Percentiles rank a stretch among this genome's conserved stretches.
Evolutionary conservation across 2,113 vertebrate genomes (phyloP).

Genomic region (Bubo bubo): DNA sequence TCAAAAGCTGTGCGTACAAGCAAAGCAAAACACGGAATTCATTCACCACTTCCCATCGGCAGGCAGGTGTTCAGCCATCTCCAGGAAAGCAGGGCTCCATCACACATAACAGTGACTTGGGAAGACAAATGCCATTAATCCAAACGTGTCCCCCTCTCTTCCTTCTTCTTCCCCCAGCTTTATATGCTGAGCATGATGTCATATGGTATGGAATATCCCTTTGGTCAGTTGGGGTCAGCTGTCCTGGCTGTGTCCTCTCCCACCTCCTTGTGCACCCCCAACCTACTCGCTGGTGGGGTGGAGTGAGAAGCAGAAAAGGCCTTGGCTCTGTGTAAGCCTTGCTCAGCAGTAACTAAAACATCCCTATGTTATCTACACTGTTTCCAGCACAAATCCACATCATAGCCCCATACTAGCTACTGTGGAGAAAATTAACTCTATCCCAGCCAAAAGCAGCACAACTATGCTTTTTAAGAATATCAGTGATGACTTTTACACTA

Average conservation of each 20-base stretch:
- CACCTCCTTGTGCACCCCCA: background rate
- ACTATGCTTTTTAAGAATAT: background rate
- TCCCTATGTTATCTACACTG: background rate
- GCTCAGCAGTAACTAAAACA: background rate
- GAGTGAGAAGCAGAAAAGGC: background rate
- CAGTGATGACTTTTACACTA: background rate
- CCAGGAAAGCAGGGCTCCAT: background rate
- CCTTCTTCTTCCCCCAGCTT: background rate
- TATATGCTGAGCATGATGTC: too few relatives aligned
- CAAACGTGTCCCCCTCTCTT: background rate
- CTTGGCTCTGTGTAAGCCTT: background rate
- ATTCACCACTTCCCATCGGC: background rate
- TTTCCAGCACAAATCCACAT: background rate
- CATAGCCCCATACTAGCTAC: too few relatives aligned
- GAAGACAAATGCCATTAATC: background rate
- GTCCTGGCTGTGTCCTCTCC: background rate
- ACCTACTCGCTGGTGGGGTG: background rate
- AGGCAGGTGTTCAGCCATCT: background rate
- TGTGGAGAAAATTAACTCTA: background rate
- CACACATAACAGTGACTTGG: background rate
- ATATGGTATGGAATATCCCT: too few relatives aligned
- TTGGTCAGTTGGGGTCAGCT: background rate
- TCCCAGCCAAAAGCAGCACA: background rate
- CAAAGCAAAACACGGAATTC: background rate
- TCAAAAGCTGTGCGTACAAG: rapidly evolving